Evolutionary conservation across 2,113 vertebrate species (phyloP).

Genomic region (Oceanodroma tethys): DNA sequence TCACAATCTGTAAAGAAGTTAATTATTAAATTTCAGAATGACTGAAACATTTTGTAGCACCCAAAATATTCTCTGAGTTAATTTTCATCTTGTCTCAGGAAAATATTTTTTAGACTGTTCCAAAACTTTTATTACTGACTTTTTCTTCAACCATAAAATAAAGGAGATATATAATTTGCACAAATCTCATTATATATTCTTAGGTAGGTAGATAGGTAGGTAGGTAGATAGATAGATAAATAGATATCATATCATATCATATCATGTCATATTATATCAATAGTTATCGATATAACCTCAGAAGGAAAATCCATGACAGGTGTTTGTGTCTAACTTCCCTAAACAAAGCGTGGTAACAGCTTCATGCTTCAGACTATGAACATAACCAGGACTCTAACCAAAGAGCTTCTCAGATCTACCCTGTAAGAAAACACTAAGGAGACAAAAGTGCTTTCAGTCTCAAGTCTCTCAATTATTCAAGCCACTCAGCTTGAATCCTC

Average conservation of each 20-base stretch:
- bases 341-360: not conserved
- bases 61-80: not conserved
- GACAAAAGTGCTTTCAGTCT: not conserved
- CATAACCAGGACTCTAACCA: not conserved
- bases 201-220: not conserved
- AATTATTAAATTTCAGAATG: not conserved
- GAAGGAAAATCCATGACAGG: not conserved
- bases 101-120: not conserved
- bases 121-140: not conserved
- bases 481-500: not conserved
- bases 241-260: not conserved
- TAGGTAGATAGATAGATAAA: not conserved
- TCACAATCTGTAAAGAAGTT: not conserved
- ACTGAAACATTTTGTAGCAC: not conserved
- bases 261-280: not conserved
- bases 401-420: not conserved
- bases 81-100: not conserved
- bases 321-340: not conserved
- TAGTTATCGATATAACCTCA: not conserved
- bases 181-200: not conserved
- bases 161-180: not conserved
- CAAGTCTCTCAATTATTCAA: not conserved
- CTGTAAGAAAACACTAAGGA: not conserved
- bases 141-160: not conserved
- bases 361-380: not conserved